Base-by-base conservation (phyloP, 2,113 vertebrate species). In the Gymnorhina tibicen region DNA sequence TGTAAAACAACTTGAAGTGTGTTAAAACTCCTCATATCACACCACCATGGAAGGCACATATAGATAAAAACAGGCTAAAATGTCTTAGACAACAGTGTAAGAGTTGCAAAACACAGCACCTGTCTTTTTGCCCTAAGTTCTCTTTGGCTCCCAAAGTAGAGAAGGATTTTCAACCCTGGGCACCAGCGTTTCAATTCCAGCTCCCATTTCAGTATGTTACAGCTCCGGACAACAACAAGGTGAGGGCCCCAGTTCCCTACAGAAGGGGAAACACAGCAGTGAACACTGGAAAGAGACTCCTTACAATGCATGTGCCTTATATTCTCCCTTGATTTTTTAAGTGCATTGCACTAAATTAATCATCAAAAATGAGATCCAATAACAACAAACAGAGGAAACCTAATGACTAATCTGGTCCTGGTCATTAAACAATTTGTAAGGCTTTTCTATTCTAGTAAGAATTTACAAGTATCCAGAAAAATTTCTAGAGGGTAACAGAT, bases 141-240 rank as follows among this genome's bases (percentile, higher is more conserved):
- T 89, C 86, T 98, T 92, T 98, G 98, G 90, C 97, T 98, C 70
- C 99, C 99, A 30, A 99, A 98, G 69, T 99, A 99, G 39, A 99
- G 97, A 39, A 99, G 98, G 80, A 99, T 98, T 97, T 99, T 99
- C 44, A 99, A 93, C 2, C 99, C 99, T 1, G 99, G 99, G 84
- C 99, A 99, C 99, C 99, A 99, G 52, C 99, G 99, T 92, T 99
- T 99, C 90, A 99, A 96, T 94, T 99, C 99, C 95, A 99, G 97
- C 86, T 99, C 99, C 99, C 99, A 99, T 66, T 98, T 99, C 41
- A 99, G 8, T 44, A 99, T 98, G 94, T 99, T 99, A 96, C 98
- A 99, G 20, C 98, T 98, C 68, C 99, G 98, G 16, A 99, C 99
- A n/a, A 99, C 98, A 73, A 99, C 97, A 33, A 99, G 98, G 70